These are phyloP conservation scores for Oeneis ivallda DNA, from an alignment of 2,888 invertebrate species.

Conservation along the genomic window DNA sequence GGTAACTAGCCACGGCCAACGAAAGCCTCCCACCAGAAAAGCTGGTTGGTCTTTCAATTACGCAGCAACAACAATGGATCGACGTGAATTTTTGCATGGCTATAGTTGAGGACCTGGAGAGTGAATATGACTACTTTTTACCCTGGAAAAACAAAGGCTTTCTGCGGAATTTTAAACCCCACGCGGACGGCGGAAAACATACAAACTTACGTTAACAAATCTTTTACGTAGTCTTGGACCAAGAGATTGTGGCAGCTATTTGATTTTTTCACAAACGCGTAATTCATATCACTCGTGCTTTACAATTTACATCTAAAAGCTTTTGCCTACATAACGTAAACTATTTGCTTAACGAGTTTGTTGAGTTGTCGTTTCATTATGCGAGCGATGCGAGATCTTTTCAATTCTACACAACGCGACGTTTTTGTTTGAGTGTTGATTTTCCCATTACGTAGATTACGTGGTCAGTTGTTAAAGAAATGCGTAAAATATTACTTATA, in stretches of 20 bases:
- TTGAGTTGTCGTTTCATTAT: constrained; percentile 30
- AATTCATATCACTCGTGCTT: constrained; percentile 31
- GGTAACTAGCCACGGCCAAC: no score
- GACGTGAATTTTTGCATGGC: no score
- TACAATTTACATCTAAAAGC: constrained; percentile 31
- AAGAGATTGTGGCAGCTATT: constrained; percentile 1
- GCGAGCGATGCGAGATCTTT: constrained; percentile 26
- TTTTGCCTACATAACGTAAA: constrained; percentile 36
- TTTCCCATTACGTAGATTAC: constrained; percentile 15
- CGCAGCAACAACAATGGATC: no score
- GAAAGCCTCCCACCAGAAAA: no score
- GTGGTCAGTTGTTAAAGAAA: constrained; percentile 15
- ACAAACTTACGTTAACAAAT: neutral
- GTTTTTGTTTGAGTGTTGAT: constrained; percentile 23
- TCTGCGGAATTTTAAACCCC: no score
- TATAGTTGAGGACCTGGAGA: no score
- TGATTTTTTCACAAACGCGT: constrained; percentile 30
- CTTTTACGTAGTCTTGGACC: neutral
- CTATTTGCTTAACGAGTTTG: constrained; percentile 37
- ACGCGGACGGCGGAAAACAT: neutral
- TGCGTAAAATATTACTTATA: neutral
- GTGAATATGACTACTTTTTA: no score
- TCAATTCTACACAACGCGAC: constrained; percentile 15
- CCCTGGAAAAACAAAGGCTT: no score
- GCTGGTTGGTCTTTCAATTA: no score